Percentiles rank a stretch among this genome's conserved stretches.
These are phyloP conservation scores for Danionella cerebrum DNA, from an alignment of 2,113 vertebrate genomes.

Conservation along the genomic window DNA sequence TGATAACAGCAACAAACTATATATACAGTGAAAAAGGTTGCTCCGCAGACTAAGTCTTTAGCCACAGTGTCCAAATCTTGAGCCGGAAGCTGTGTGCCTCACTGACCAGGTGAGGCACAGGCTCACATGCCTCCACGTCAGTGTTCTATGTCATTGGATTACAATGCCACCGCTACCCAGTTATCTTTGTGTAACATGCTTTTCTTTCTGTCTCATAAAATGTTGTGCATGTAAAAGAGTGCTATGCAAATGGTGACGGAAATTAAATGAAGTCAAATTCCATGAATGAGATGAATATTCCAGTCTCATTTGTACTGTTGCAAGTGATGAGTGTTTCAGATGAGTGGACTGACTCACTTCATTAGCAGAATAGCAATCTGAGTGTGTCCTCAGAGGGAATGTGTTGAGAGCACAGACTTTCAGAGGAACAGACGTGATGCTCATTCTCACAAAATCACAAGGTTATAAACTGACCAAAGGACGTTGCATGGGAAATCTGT, in stretches of 20 bases:
- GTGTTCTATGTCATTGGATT: no score
- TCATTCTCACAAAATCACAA: slow-evolving; percentile 18
- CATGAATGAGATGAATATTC: neutral
- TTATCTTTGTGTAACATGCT: no score
- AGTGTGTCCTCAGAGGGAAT: neutral
- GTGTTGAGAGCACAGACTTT: neutral
- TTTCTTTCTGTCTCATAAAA: no score
- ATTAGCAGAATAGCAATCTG: neutral
- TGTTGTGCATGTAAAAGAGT: neutral
- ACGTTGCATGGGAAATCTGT: no score
- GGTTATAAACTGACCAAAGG: slow-evolving; percentile 1
- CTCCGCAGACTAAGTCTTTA: no score
- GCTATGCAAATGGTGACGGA: neutral
- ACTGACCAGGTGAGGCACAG: no score
- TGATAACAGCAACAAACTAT: no score
- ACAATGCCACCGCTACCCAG: no score
- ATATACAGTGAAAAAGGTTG: no score
- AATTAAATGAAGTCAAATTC: neutral
- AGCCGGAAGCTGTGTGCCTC: no score
- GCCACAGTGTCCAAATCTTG: no score
- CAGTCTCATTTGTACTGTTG: neutral
- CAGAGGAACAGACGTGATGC: neutral
- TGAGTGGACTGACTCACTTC: neutral
- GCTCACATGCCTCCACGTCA: no score
- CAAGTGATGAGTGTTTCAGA: neutral